Percentiles rank a stretch among this genome's conserved stretches.
Conservation (phyloP, 2,888 invertebrate genomes). For the Andrena minutula region DNA sequence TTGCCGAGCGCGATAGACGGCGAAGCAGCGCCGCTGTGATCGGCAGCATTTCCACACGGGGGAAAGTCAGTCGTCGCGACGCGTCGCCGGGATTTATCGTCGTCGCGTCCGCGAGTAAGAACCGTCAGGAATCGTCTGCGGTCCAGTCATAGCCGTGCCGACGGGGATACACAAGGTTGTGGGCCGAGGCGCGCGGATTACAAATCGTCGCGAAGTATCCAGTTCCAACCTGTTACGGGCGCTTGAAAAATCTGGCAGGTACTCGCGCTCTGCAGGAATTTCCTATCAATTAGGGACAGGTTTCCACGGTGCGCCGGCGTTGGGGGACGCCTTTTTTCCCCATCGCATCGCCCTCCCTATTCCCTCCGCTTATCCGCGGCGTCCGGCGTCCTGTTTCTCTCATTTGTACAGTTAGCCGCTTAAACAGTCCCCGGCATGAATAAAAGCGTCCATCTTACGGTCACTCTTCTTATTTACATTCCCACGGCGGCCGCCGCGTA, state of each 20-base stretch:
- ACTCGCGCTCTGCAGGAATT: slow-evolving; percentile 78
- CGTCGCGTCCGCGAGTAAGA: slow-evolving; percentile 11
- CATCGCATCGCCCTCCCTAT: slow-evolving; percentile 49
- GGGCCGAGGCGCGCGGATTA: slow-evolving; percentile 72
- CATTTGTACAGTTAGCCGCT: slow-evolving; percentile 78
- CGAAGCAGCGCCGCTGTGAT: slow-evolving; percentile 1
- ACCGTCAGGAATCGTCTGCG: slow-evolving; percentile 13
- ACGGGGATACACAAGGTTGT: slow-evolving; percentile 32
- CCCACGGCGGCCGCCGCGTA: slow-evolving; percentile 46
- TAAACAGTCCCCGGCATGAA: slow-evolving; percentile 64
- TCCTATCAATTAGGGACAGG: slow-evolving; percentile 84
- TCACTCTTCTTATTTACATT: slow-evolving; percentile 66
- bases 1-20: slow-evolving; percentile 17
- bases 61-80: slow-evolving; percentile 18
- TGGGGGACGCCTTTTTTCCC: slow-evolving; percentile 54
- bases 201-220: slow-evolving; percentile 80
- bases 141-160: slow-evolving; percentile 11
- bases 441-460: slow-evolving; percentile 59
- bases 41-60: slow-evolving; percentile 18
- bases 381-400: slow-evolving; percentile 77
- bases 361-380: slow-evolving; percentile 62
- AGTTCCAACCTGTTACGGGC: slow-evolving; percentile 79
- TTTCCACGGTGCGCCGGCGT: slow-evolving; percentile 73
- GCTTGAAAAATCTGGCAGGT: slow-evolving; percentile 77
- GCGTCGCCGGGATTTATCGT: slow-evolving; percentile 35